Conservation (phyloP, 2,797 vertebrate genomes). For the Xenentodon cancila region DNA sequence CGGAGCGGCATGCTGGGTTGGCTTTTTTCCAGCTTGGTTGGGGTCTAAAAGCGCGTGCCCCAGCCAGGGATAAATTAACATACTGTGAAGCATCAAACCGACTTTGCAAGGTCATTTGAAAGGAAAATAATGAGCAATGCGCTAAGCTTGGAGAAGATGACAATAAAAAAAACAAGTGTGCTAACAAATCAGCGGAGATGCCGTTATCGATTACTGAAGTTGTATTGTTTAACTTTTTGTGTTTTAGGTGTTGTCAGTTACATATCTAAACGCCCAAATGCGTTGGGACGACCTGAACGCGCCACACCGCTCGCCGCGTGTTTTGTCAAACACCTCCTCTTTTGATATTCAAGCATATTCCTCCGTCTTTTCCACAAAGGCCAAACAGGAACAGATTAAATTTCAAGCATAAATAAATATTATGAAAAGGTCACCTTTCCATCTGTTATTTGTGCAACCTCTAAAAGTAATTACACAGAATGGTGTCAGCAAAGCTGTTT, state of each 20-base stretch:
- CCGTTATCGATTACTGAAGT: too few relatives aligned
- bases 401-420: slow-evolving; percentile 82
- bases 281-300: slow-evolving; percentile 14
- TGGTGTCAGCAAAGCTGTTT: slow-evolving; percentile 72
- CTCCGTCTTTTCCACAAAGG: slow-evolving; percentile 70
- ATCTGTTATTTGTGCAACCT: slow-evolving; percentile 83
- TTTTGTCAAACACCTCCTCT: slow-evolving; percentile 46
- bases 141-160: slow-evolving; percentile 21
- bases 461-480: slow-evolving; percentile 81
- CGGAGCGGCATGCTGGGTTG: slow-evolving; percentile 28
- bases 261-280: slow-evolving; percentile 11
- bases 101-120: slow-evolving; percentile 53
- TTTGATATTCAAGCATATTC: slow-evolving; percentile 65
- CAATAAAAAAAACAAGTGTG: neutral
- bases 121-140: slow-evolving; percentile 50
- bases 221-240: neutral
- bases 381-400: slow-evolving; percentile 75
- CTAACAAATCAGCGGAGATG: neutral
- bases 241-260: neutral
- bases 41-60: slow-evolving; percentile 22
- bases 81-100: slow-evolving; percentile 28
- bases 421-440: slow-evolving; percentile 81
- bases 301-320: slow-evolving; percentile 2
- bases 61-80: slow-evolving; percentile 47
- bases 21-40: slow-evolving; percentile 24